Base-by-base conservation (phyloP, 2,888 invertebrate genomes). In the Bibio marci region DNA sequence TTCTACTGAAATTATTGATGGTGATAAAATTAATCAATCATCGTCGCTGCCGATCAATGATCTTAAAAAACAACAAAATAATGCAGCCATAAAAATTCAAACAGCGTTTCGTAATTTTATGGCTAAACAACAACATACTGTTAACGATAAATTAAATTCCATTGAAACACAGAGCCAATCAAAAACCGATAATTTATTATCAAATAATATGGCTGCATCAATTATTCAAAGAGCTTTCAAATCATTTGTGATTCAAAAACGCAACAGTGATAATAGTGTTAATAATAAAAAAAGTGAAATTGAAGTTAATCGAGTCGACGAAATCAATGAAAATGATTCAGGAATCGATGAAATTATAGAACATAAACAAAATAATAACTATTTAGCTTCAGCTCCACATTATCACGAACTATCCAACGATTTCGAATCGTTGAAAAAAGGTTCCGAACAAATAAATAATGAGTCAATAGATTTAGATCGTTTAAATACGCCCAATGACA, bases 201-300 rank as follows among this genome's bases (percentile, higher is more conserved):
- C 14, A 6, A 11, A 35, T 14, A 4, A 25, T 26, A 11, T 10
- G 4, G 37, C 37, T 18, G 37, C 37, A 10, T 15, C 26, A n/a
- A 37, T 30, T 8, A 37, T 37, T 8, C 37, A 37, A 30, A 11
- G 27, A 17, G 14, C 30, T 3, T 30, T 37, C 12, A 37, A 37
- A 37, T 17, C 11, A 17, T 37, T 30, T 22, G 8, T 22, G 4
- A 22, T 27, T 4, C n/a, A n/a, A n/a, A n/a, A n/a, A n/a, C n/a
- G n/a, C n/a, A n/a, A n/a, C n/a, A 8, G 45, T 35, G 46, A 42
- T 19, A 47, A 47, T 18, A 45, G 45, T 13, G 46, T 46, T 10
- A 31, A 25, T 26, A 34, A 14, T 34, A 34, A 34, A 17, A 13
- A 27, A 32, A 27, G 12, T 19, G 31, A 31, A 25, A 7, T 14